These are phyloP conservation scores for Camponotus vicinus DNA, from an alignment of 1,140 invertebrate species.

Conservation along the genomic window DNA sequence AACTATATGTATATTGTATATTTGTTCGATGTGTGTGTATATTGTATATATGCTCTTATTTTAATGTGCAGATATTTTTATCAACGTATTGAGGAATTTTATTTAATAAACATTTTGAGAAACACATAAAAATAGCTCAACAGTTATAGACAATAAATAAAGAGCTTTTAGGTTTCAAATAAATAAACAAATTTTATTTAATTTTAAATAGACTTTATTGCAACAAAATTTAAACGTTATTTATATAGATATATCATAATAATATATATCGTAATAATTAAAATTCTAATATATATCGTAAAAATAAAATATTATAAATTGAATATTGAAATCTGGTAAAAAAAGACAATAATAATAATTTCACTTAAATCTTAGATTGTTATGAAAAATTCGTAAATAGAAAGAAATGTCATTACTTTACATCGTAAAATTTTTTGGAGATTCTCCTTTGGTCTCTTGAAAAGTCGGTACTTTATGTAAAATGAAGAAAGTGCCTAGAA, in stretches of 20 bases:
- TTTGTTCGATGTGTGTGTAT: no score
- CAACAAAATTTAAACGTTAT: neutral
- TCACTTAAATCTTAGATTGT: neutral
- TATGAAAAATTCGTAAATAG: neutral
- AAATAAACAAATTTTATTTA: constrained; percentile 1
- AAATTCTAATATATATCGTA: no score
- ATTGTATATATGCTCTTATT: neutral
- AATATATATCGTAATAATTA: no score
- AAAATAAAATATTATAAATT: neutral
- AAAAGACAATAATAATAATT: neutral
- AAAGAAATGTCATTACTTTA: constrained; percentile 8
- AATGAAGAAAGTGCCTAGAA: constrained; percentile 46
- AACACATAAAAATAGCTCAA: neutral
- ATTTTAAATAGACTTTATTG: neutral
- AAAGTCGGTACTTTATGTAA: constrained; percentile 47
- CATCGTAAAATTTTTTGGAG: constrained; percentile 35
- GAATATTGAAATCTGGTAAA: no score
- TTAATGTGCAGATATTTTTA: neutral
- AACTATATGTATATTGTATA: no score
- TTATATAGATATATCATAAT: neutral
- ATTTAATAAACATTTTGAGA: neutral
- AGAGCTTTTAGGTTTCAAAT: neutral
- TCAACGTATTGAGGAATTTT: neutral
- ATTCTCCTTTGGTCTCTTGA: constrained; percentile 24
- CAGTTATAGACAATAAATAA: neutral